Percentiles rank a stretch among this genome's conserved stretches.
Evolutionary conservation across 2,888 invertebrate genomes (phyloP).

Genomic region (Ctenicera cuprea): DNA sequence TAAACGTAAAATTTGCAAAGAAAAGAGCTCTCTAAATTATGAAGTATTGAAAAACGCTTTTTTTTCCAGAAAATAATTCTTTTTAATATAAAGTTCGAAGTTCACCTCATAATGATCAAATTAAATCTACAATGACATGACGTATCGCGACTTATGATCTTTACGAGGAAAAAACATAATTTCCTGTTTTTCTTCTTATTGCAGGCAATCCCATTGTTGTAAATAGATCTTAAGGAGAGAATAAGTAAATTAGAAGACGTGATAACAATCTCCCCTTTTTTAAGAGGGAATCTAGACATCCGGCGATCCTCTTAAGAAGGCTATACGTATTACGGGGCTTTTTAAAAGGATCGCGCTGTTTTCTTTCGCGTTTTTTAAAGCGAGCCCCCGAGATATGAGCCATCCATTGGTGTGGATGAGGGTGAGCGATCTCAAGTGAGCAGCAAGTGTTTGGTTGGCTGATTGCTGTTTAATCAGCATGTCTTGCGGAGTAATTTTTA

Average conservation of each 20-base stretch:
- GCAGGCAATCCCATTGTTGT: slow-evolving; percentile 73
- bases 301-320: slow-evolving; percentile 64
- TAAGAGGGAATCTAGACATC: slow-evolving; percentile 68
- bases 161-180: slow-evolving; percentile 53
- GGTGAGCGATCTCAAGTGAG: slow-evolving; percentile 59
- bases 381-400: slow-evolving; percentile 68
- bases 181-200: slow-evolving; percentile 65
- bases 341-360: slow-evolving; percentile 69
- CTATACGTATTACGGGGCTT: slow-evolving; percentile 62
- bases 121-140: slow-evolving; percentile 44
- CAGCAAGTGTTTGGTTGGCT: slow-evolving; percentile 66
- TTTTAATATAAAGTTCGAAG: background rate
- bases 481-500: slow-evolving; percentile 70
- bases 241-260: slow-evolving; percentile 88
- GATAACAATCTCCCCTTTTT: slow-evolving; percentile 86
- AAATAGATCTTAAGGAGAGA: slow-evolving; percentile 85
- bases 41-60: background rate
- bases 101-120: slow-evolving; percentile 41
- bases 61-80: background rate
- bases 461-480: slow-evolving; percentile 71
- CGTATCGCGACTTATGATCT: slow-evolving; percentile 52
- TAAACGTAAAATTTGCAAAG: no score
- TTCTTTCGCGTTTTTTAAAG: slow-evolving; percentile 67
- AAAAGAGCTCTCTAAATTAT: no score
- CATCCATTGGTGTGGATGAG: slow-evolving; percentile 64